These are phyloP conservation scores for Ferdinandea cuprea DNA, from an alignment of 2,888 invertebrate species.

Conservation along the genomic window DNA sequence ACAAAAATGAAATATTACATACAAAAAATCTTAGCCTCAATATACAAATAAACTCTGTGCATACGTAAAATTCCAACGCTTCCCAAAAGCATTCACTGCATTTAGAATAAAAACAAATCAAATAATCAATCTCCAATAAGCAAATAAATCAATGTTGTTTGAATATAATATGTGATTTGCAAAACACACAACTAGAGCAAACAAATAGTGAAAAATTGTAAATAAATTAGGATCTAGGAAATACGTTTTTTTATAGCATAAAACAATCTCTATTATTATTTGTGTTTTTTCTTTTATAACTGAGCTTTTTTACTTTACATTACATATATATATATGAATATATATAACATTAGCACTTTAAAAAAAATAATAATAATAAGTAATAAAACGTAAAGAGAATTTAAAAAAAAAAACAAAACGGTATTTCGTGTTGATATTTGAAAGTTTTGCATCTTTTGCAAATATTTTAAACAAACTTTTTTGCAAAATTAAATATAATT, in stretches of 20 bases:
- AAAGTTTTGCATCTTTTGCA: slow-evolving; percentile 70
- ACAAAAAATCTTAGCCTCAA: slow-evolving; percentile 27
- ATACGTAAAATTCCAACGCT: slow-evolving; percentile 41
- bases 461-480: neutral
- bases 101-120: slow-evolving; percentile 34
- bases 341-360: slow-evolving; percentile 6
- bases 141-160: slow-evolving; percentile 27
- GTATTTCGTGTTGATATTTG: slow-evolving; percentile 62
- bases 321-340: neutral
- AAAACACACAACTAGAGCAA: slow-evolving; percentile 24
- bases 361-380: neutral
- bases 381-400: slow-evolving; percentile 9
- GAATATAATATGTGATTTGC: slow-evolving; percentile 57
- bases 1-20: slow-evolving; percentile 5
- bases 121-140: slow-evolving; percentile 13
- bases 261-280: slow-evolving; percentile 23
- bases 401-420: slow-evolving; percentile 1
- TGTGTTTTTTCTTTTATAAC: neutral
- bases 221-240: slow-evolving; percentile 26
- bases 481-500: slow-evolving; percentile 5
- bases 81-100: slow-evolving; percentile 43
- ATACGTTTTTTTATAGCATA: slow-evolving; percentile 28
- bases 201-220: slow-evolving; percentile 41
- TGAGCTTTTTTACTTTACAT: slow-evolving; percentile 13
- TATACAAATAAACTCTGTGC: slow-evolving; percentile 15